Evolutionary conservation across 2,797 vertebrate genomes (phyloP), one percentile per base, ranked within the genome.

Genomic region (Pipistrellus kuhlii): DNA sequence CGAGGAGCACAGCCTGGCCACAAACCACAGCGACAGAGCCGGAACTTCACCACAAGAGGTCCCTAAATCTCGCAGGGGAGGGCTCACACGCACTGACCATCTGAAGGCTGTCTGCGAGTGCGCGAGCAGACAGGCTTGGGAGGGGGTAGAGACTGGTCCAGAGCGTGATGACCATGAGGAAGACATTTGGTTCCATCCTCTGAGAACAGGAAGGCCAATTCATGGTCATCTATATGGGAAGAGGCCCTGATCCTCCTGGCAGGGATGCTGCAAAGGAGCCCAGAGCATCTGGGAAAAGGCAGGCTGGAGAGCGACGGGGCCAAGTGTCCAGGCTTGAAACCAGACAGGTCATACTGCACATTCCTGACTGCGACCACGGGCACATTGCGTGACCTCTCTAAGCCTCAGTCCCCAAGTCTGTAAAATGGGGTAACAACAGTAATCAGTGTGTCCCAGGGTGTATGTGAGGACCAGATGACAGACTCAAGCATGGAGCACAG

Each of bases 261-360:
- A 8, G 38, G 90, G 30, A 15, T 0, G 25, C 72, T 7, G 8
- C 6, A 15, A 25, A 5, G 30, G 35, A n/a, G 57, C 44, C 0
- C 3, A 17, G 18, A 57, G 71, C 10, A 5, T 5, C 57, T 13
- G 11, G 27, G 44, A 18, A 46, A 30, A 46, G 44, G 46, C 6
- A 9, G 59, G 62, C 25, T 5, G 17, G 20, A 2, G 0, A 7
- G 30, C 0, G 13, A 41, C 8, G 11, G 0, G 46, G 44, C 12
- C 23, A 3, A 0, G 18, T 2, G 32, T 7, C 14, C 76, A 32
- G 46, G 23, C 46, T 66, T n/a, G 62, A 57, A 25, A 48, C 0
- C 15, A 55, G 62, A 27, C 32, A 14, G 35, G 8, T 0, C 25
- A 1, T 23, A 14, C 23, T 0, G 15, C 25, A 4, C 30, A 8